Conservation (phyloP, 2,113 vertebrate genomes). For the Polypterus senegalus region DNA sequence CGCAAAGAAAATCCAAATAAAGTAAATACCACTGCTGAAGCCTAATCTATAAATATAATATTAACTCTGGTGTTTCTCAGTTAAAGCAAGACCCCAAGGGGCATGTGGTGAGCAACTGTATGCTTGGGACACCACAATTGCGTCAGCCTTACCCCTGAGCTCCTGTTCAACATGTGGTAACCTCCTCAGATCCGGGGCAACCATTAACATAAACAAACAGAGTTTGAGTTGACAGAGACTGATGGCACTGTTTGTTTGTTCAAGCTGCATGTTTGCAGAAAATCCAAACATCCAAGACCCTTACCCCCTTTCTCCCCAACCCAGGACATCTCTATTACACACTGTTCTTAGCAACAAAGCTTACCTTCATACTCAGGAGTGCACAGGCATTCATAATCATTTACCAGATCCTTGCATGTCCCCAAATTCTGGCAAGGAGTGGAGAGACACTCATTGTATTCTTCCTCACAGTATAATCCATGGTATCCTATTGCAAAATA, state of each 20-base stretch:
- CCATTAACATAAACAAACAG: background rate
- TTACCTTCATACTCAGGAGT: conserved; percentile 79
- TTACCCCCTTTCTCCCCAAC: background rate
- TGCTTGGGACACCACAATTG: too few relatives aligned
- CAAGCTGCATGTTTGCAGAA: background rate
- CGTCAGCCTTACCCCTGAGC: too few relatives aligned
- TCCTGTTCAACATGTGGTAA: too few relatives aligned
- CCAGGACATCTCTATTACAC: too few relatives aligned
- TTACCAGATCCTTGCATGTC: conserved; percentile 79
- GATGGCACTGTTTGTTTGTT: background rate
- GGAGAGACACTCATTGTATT: conserved; percentile 88
- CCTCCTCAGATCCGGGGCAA: background rate
- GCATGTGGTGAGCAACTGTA: too few relatives aligned
- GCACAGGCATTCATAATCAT: conserved; percentile 79
- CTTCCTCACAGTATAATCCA: conserved; percentile 90
- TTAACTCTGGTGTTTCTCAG: too few relatives aligned
- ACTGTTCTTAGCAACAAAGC: background rate
- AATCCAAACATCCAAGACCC: background rate
- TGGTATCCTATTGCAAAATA: conserved; percentile 69
- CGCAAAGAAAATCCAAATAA: too few relatives aligned
- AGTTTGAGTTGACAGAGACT: background rate
- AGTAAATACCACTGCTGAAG: too few relatives aligned
- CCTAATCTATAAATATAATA: too few relatives aligned
- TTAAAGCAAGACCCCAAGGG: too few relatives aligned
- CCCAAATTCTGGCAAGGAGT: conserved; percentile 85